Conservation (phyloP, 2,113 vertebrate genomes). For the Pterocles gutturalis region DNA sequence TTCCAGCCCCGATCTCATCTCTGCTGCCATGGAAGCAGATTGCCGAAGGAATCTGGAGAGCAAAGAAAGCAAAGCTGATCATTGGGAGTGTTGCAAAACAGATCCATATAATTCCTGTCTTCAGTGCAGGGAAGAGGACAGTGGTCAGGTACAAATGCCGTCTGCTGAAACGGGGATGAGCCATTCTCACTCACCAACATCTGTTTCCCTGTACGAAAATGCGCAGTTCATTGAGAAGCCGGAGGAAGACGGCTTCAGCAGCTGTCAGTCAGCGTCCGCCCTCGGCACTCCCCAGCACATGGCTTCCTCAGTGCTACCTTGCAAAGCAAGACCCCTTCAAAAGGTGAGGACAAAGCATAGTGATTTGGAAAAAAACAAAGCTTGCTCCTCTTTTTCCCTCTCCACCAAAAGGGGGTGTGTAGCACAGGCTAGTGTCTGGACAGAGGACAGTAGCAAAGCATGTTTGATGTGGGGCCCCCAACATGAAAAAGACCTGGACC, state of each 20-base stretch:
- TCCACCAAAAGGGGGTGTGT: background rate
- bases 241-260: constrained; percentile 63
- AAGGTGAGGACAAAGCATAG: constrained; percentile 79
- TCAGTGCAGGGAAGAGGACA: constrained; percentile 77
- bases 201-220: constrained; percentile 67
- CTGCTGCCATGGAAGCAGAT: constrained; percentile 86
- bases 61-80: constrained; percentile 17
- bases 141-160: background rate
- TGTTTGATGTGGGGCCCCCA: background rate
- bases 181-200: constrained; percentile 75
- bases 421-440: background rate
- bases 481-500: no score
- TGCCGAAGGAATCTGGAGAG: constrained; percentile 76
- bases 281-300: constrained; percentile 72
- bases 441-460: accelerated
- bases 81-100: constrained; percentile 85
- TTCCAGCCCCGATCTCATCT: constrained; percentile 93
- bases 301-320: constrained; percentile 82
- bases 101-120: constrained; percentile 86
- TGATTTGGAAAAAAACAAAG: background rate
- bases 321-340: constrained; percentile 84
- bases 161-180: background rate
- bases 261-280: constrained; percentile 40
- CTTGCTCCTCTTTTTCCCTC: background rate
- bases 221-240: constrained; percentile 39